These are phyloP conservation scores for Puntigrus tetrazona DNA, from an alignment of 2,113 vertebrate genomes.

Conservation along the genomic window DNA sequence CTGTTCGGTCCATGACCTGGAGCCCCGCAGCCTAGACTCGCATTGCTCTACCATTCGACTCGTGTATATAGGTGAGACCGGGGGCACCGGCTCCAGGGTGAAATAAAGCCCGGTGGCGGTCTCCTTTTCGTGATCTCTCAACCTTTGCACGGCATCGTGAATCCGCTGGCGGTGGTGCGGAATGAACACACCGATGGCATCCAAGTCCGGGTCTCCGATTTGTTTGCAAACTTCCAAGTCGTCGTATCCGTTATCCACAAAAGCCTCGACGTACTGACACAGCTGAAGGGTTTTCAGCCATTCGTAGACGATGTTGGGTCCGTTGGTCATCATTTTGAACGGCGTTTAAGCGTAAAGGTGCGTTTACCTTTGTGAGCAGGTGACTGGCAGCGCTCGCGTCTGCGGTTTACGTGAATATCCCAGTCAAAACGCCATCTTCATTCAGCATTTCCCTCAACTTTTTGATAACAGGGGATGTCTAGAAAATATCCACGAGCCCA, in stretches of 20 bases:
- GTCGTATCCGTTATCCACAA: slow-evolving; percentile 96
- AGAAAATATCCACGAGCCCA: neutral
- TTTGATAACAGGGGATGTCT: neutral
- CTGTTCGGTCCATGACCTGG: slow-evolving; percentile 77
- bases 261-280: slow-evolving; percentile 89
- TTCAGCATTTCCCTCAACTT: neutral
- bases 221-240: slow-evolving; percentile 97
- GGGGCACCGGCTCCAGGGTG: slow-evolving; percentile 86
- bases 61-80: slow-evolving; percentile 69
- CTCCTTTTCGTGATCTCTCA: slow-evolving; percentile 86
- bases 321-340: slow-evolving; percentile 79
- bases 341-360: slow-evolving; percentile 8
- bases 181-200: slow-evolving; percentile 89
- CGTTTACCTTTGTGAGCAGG: slow-evolving; percentile 37
- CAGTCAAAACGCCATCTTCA: neutral
- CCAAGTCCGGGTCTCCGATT: slow-evolving; percentile 93
- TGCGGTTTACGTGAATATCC: neutral
- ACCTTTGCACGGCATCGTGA: slow-evolving; percentile 88
- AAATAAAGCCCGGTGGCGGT: slow-evolving; percentile 90
- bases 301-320: slow-evolving; percentile 87
- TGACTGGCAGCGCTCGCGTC: slow-evolving; percentile 9
- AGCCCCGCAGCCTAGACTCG: slow-evolving; percentile 73
- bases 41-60: slow-evolving; percentile 78
- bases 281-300: slow-evolving; percentile 92
- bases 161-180: slow-evolving; percentile 87